These are phyloP conservation scores for Cantharis lateralis DNA, from an alignment of 2,888 invertebrate genomes.

Conservation along the genomic window DNA sequence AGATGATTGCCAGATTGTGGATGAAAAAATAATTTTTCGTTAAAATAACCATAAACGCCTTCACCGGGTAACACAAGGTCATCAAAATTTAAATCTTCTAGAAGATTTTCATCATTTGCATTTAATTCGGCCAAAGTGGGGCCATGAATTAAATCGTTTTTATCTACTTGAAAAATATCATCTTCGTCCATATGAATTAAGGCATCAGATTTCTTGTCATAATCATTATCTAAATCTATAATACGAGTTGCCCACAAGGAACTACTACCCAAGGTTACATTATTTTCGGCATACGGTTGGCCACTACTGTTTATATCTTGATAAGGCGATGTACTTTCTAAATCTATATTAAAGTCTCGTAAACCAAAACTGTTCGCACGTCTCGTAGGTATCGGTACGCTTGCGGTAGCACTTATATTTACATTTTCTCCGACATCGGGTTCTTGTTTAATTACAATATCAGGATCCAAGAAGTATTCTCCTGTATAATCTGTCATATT, in stretches of 20 bases:
- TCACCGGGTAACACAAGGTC: conserved; percentile 79
- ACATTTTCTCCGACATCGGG: conserved; percentile 55
- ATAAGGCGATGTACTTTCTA: conserved; percentile 63
- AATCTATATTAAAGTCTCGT: conserved; percentile 61
- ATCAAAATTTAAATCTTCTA: conserved; percentile 86
- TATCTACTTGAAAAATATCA: conserved; percentile 88
- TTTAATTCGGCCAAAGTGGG: conserved; percentile 85
- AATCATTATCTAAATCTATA: conserved; percentile 36
- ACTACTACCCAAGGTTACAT: conserved; percentile 14
- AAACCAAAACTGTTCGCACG: conserved; percentile 56
- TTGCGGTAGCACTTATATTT: conserved; percentile 59
- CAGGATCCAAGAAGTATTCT: conserved; percentile 67
- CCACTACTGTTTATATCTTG: conserved; percentile 53
- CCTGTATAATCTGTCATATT: conserved; percentile 67
- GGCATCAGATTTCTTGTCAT: conserved; percentile 60
- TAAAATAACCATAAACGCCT: conserved; percentile 58
- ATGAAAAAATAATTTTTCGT: conserved; percentile 33
- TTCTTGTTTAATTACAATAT: conserved; percentile 68
- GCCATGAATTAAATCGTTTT: conserved; percentile 80
- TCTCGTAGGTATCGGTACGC: conserved; percentile 66
- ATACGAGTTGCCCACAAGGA: conserved; percentile 55
- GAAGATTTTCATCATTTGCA: conserved; percentile 80
- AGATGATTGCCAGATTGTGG: conserved; percentile 41
- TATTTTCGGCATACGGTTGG: conserved; percentile 50
- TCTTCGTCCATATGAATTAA: conserved; percentile 82